Conservation (phyloP, 2,797 vertebrate genomes). For the Sphaeramia orbicularis region DNA sequence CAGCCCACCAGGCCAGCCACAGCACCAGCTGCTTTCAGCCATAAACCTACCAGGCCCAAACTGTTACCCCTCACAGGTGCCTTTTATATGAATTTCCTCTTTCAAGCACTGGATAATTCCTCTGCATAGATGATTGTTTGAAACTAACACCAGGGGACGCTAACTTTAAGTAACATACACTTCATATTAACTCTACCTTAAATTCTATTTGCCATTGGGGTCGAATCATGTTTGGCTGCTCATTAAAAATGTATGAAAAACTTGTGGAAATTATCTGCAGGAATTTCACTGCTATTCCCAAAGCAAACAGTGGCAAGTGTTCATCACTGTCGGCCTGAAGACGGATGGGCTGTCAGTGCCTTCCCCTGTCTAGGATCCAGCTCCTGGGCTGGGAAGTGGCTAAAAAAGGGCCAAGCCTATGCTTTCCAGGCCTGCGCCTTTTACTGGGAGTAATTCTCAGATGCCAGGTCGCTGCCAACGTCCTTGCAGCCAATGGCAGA, state of each 20-base stretch:
- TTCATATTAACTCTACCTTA: constrained; percentile 4
- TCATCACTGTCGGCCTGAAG: constrained; percentile 86
- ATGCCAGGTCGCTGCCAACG: constrained; percentile 93
- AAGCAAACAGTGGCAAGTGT: constrained; percentile 76
- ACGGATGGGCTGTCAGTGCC: constrained; percentile 87
- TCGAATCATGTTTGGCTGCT: constrained; percentile 52
- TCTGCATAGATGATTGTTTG: constrained; percentile 18
- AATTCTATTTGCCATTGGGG: constrained; percentile 33
- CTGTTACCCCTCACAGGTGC: constrained; percentile 66
- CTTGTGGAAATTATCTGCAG: constrained; percentile 78
- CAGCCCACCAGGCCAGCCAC: constrained; percentile 75
- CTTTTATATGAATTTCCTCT: constrained; percentile 65
- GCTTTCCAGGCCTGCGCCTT: constrained; percentile 79
- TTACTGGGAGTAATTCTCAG: constrained; percentile 91
- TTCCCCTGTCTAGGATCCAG: constrained; percentile 81
- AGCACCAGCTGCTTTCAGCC: constrained; percentile 78
- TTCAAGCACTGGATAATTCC: constrained; percentile 56
- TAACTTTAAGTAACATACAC: constrained; percentile 11
- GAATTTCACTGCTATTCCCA: constrained; percentile 81
- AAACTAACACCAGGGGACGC: constrained; percentile 7
- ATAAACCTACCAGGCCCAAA: constrained; percentile 60
- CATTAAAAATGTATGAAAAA: constrained; percentile 72
- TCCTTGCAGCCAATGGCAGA: constrained; percentile 93
- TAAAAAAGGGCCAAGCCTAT: constrained; percentile 83
- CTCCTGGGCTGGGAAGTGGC: constrained; percentile 87